Evolutionary conservation across 2,797 vertebrate genomes (phyloP).

Genomic region (Ptychadena robeensis): DNA sequence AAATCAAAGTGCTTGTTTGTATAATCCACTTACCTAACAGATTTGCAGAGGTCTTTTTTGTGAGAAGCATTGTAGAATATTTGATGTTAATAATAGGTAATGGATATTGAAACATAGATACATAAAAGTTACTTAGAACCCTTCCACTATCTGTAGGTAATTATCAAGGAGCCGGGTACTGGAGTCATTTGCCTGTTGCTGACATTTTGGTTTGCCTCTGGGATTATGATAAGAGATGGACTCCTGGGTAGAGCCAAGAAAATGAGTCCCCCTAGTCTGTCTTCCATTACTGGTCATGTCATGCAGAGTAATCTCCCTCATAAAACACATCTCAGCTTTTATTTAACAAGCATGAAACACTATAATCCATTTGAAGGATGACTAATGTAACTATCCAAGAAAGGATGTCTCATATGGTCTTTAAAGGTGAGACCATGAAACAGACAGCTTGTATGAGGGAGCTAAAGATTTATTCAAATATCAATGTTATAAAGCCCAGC

Average conservation of each 20-base stretch:
- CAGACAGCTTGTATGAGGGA: background rate
- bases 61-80: background rate
- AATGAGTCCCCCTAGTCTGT: constrained; percentile 1
- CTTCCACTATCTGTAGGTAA: background rate
- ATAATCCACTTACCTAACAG: no score
- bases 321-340: constrained; percentile 37
- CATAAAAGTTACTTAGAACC: background rate
- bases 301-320: constrained; percentile 18
- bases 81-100: background rate
- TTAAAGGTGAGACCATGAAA: constrained; percentile 27
- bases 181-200: background rate
- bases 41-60: no score
- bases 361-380: constrained; percentile 59
- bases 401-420: constrained; percentile 5
- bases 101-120: background rate
- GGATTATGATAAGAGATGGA: background rate
- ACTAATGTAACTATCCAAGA: constrained; percentile 56
- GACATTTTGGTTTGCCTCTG: background rate
- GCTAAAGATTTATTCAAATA: background rate
- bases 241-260: background rate
- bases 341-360: constrained; percentile 55
- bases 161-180: background rate
- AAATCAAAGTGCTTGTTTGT: no score
- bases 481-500: background rate
- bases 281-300: constrained; percentile 38